A percentile compares a stretch with the other conserved stretches of the same genome.
phyloP scores from a whole-genome alignment of 2,797 vertebrate species.

The Cyclopterus lumpus region DNA sequence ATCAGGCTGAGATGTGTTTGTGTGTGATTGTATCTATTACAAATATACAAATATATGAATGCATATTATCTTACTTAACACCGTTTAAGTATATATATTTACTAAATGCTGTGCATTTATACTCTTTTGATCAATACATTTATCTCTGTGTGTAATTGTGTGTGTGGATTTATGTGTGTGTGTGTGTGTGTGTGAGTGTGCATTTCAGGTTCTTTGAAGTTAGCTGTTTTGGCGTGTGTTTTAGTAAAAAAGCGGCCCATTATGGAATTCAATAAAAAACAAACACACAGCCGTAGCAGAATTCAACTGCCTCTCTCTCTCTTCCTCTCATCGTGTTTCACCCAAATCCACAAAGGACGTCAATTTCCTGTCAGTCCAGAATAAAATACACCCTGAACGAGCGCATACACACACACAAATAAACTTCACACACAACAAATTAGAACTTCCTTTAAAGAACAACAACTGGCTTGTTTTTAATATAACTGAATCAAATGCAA shows the following conservation, averaged over 20 bases:
- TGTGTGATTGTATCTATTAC: neutral
- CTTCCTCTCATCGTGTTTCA: conserved; percentile 46
- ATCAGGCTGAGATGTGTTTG: conserved; percentile 27
- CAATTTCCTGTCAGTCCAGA: conserved; percentile 79
- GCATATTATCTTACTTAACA: neutral
- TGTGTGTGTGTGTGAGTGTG: neutral
- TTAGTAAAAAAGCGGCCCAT: conserved; percentile 65
- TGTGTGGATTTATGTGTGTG: neutral
- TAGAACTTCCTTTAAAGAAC: conserved; percentile 30
- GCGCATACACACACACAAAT: conserved; percentile 32
- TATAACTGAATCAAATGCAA: conserved; percentile 68
- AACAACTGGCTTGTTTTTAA: conserved; percentile 33
- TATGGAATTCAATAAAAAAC: conserved; percentile 75
- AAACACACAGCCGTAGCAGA: conserved; percentile 67
- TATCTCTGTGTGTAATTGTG: neutral
- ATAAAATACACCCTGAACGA: conserved; percentile 56
- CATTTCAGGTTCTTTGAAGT: conserved; percentile 59
- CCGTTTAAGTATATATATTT: neutral
- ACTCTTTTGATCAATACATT: neutral
- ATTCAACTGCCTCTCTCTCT: conserved; percentile 51
- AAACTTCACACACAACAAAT: conserved; percentile 35
- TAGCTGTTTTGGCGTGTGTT: conserved; percentile 38
- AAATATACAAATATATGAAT: neutral
- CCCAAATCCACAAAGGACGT: conserved; percentile 51
- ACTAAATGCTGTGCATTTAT: neutral